Conservation (phyloP, 2,888 invertebrate genomes). For the Nomada hirtipes region DNA sequence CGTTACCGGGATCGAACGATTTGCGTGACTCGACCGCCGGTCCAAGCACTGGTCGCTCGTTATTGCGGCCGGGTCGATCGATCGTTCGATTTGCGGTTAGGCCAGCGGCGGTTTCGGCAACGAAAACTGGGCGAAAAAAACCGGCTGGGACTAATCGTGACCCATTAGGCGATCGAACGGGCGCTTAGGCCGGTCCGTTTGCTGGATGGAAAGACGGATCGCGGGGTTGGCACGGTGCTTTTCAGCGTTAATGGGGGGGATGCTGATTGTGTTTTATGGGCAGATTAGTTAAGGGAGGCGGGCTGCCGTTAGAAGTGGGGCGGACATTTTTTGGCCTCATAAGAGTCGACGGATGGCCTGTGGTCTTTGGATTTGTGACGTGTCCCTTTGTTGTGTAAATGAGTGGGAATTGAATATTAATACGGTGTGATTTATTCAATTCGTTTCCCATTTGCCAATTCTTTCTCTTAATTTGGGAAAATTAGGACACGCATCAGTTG, state of each 20-base stretch:
- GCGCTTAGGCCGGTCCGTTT: not conserved
- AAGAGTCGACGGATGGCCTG: too few species aligned
- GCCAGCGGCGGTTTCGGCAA: not conserved
- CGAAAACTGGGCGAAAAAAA: constrained; percentile 32
- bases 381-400: too few species aligned
- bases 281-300: too few species aligned
- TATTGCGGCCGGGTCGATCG: constrained; percentile 45
- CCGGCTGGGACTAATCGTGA: constrained; percentile 33
- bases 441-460: too few species aligned
- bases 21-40: constrained; percentile 65
- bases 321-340: too few species aligned
- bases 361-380: too few species aligned
- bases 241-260: too few species aligned
- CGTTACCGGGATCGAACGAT: constrained; percentile 69
- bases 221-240: not conserved
- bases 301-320: not conserved
- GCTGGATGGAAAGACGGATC: not conserved
- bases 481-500: too few species aligned
- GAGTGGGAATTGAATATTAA: too few species aligned
- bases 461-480: too few species aligned
- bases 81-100: constrained; percentile 48
- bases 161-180: constrained; percentile 10
- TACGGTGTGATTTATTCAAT: too few species aligned
- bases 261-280: too few species aligned
- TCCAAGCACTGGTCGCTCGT: constrained; percentile 23